phyloP scores from a whole-genome alignment of 2,797 vertebrate species.

The Oophaga sylvatica region DNA sequence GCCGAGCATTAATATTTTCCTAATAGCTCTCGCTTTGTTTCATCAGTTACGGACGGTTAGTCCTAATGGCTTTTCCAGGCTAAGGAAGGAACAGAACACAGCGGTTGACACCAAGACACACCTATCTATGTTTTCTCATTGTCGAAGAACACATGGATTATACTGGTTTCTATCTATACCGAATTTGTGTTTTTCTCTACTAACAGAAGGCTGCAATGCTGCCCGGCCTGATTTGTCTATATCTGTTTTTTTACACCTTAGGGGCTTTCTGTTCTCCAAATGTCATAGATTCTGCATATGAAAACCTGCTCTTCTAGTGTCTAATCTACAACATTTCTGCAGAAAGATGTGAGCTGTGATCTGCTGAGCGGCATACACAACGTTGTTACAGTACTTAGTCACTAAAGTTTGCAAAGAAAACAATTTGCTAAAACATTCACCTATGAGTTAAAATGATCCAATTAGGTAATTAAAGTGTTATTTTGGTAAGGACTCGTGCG shows the following conservation, averaged over 20 bases:
- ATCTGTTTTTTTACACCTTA: neutral
- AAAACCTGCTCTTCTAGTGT: slow-evolving; percentile 4
- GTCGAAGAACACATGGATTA: neutral
- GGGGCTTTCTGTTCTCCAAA: slow-evolving; percentile 7
- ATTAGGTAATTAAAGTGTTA: too few relatives aligned
- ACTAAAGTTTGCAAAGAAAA: neutral
- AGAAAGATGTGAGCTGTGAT: neutral
- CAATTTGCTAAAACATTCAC: neutral
- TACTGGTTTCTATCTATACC: neutral
- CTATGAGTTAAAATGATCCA: too few relatives aligned
- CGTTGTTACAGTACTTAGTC: neutral
- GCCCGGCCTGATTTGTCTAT: slow-evolving; percentile 3
- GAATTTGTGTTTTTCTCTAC: neutral
- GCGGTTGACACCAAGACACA: slow-evolving; percentile 30
- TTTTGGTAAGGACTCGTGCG: too few relatives aligned
- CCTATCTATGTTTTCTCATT: neutral
- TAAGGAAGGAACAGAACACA: neutral
- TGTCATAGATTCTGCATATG: slow-evolving; percentile 1
- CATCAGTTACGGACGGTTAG: slow-evolving; percentile 10
- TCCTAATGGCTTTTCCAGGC: slow-evolving; percentile 11
- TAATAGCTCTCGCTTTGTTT: slow-evolving; percentile 21
- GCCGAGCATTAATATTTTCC: neutral
- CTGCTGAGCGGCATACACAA: neutral
- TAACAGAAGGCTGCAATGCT: slow-evolving; percentile 22
- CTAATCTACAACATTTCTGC: neutral